phyloP scores from a whole-genome alignment of 2,113 vertebrate species.

The Tragelaphus strepsiceros region DNA sequence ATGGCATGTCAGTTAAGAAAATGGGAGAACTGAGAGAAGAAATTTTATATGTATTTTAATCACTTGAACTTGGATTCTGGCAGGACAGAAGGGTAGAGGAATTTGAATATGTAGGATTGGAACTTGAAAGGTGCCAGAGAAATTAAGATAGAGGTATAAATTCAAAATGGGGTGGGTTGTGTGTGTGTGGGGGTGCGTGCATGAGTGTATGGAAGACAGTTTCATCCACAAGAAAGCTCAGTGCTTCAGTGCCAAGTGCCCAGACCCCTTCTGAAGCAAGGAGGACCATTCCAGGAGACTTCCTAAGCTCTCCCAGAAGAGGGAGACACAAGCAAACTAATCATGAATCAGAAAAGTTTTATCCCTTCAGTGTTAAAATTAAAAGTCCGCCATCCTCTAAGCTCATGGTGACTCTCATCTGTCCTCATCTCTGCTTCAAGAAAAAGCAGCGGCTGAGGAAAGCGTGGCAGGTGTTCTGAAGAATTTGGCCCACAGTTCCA shows the following conservation, averaged over 20 bases:
- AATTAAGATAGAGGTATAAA: background rate
- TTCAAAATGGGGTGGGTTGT: background rate
- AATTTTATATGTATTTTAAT: background rate
- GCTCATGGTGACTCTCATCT: background rate
- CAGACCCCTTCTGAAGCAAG: background rate
- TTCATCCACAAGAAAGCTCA: background rate
- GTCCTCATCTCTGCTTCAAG: background rate
- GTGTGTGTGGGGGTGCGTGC: too few species aligned
- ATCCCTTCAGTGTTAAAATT: background rate
- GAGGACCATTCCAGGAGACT: background rate
- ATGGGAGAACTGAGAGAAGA: background rate
- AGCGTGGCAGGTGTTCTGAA: background rate
- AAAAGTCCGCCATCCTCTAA: background rate
- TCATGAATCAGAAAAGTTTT: background rate
- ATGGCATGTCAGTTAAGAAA: background rate
- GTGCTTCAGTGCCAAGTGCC: background rate
- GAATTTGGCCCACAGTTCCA: background rate
- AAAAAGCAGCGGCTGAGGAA: background rate
- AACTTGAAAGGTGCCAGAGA: background rate
- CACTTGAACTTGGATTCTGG: background rate
- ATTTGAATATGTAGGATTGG: background rate
- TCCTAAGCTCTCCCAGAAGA: background rate
- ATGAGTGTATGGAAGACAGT: background rate
- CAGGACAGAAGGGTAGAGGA: background rate
- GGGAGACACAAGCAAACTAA: background rate